These are phyloP conservation scores for Maccullochella peelii DNA, from an alignment of 2,113 vertebrate genomes.

Conservation along the genomic window DNA sequence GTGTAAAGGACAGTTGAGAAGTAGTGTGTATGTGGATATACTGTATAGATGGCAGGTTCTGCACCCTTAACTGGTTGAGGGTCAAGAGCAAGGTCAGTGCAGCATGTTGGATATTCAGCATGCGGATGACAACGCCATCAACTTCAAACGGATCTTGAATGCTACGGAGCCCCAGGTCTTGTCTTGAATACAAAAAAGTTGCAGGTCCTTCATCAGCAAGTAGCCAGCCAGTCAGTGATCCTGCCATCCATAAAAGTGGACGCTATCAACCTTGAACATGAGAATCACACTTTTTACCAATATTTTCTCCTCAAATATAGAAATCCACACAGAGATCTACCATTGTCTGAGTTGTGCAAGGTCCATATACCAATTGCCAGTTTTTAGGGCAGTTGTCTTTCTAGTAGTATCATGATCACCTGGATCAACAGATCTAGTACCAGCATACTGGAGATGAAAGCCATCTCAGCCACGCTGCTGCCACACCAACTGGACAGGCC, in stretches of 20 bases:
- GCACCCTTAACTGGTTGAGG: not conserved
- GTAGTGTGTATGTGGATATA: not conserved
- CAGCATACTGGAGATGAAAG: too few relatives aligned
- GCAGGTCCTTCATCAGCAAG: not conserved
- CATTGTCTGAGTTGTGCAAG: not conserved
- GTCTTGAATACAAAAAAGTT: conserved; percentile 20
- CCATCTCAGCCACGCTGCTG: too few relatives aligned
- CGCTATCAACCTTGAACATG: not conserved
- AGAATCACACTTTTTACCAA: not conserved
- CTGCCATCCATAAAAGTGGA: not conserved
- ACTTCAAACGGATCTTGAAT: conserved; percentile 19
- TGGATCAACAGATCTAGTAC: not conserved
- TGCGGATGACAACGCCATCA: not conserved
- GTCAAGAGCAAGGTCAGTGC: conserved; percentile 16
- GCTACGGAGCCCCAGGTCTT: not conserved
- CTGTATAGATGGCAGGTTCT: not conserved
- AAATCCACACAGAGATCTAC: not conserved
- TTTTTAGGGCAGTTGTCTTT: not conserved
- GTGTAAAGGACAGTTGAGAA: not conserved
- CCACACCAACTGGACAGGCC: too few relatives aligned
- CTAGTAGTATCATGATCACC: not conserved
- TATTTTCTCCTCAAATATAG: not conserved
- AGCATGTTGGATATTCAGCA: not conserved
- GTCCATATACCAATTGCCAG: too few relatives aligned
- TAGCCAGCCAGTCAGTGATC: not conserved